These are phyloP conservation scores for Hephaestus fuliginosus DNA, from an alignment of 2,797 vertebrate genomes.

Conservation along the genomic window DNA sequence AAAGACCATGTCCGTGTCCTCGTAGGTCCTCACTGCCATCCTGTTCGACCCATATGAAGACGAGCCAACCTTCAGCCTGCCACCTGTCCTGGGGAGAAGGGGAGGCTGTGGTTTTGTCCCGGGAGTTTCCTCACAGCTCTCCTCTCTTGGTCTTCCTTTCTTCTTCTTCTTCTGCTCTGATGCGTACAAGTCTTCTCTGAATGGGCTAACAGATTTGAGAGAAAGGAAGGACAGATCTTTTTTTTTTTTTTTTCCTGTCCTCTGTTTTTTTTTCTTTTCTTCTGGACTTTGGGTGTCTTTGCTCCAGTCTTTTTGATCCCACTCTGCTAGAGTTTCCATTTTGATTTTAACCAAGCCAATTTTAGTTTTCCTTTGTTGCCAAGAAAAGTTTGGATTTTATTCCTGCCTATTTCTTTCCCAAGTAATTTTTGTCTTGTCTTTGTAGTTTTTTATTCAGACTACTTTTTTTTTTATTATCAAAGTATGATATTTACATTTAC, in stretches of 20 bases:
- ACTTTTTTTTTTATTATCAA: not conserved
- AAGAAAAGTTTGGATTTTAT: slow-evolving; percentile 21
- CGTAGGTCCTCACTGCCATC: slow-evolving; percentile 75
- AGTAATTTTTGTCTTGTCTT: slow-evolving; percentile 1
- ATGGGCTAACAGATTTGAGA: slow-evolving; percentile 72
- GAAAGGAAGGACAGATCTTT: slow-evolving; percentile 31
- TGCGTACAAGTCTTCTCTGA: slow-evolving; percentile 54
- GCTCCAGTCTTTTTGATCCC: not conserved
- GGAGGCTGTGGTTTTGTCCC: slow-evolving; percentile 53
- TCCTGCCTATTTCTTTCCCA: not conserved
- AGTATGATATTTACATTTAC: not conserved
- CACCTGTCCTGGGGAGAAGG: slow-evolving; percentile 66
- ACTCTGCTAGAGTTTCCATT: slow-evolving; percentile 10
- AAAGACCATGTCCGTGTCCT: slow-evolving; percentile 12
- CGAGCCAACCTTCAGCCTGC: slow-evolving; percentile 68
- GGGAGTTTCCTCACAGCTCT: slow-evolving; percentile 51
- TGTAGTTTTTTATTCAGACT: slow-evolving; percentile 7
- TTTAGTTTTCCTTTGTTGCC: slow-evolving; percentile 51
- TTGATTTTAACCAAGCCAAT: slow-evolving; percentile 35
- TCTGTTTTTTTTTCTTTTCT: slow-evolving; percentile 4
- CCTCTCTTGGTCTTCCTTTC: slow-evolving; percentile 44
- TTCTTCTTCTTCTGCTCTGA: slow-evolving; percentile 11
- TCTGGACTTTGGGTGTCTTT: slow-evolving; percentile 8
- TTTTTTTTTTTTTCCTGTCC: slow-evolving; percentile 19
- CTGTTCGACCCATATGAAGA: slow-evolving; percentile 79